Conservation (phyloP, 1,140 invertebrate genomes). For the Idris sp. region DNA sequence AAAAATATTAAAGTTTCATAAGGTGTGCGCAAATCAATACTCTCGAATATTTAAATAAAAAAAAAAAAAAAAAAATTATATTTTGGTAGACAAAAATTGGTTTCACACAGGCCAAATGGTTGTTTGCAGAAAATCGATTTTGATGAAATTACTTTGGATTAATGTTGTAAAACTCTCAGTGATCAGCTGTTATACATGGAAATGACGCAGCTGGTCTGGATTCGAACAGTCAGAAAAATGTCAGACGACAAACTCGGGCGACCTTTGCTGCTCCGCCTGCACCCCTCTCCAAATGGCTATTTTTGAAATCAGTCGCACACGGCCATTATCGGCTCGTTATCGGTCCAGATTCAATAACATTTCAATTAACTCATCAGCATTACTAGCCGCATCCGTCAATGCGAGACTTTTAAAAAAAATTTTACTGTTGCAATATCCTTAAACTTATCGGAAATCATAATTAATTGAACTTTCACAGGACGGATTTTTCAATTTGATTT, state of each 20-base stretch:
- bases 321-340: slow-evolving; percentile 7
- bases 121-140: not conserved
- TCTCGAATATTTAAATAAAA: slow-evolving; percentile 16
- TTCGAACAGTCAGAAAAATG: too few relatives aligned
- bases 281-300: slow-evolving; percentile 4
- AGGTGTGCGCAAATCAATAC: slow-evolving; percentile 4
- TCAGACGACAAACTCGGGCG: too few relatives aligned
- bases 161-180: too few relatives aligned
- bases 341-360: slow-evolving; percentile 10
- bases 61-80: too few relatives aligned
- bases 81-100: too few relatives aligned
- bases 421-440: slow-evolving; percentile 6
- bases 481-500: too few relatives aligned
- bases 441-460: not conserved
- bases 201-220: too few relatives aligned
- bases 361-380: slow-evolving; percentile 23
- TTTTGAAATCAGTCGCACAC: slow-evolving; percentile 29
- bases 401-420: not conserved
- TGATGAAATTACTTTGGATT: too few relatives aligned
- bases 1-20: slow-evolving; percentile 21
- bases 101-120: too few relatives aligned
- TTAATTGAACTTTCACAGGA: too few relatives aligned
- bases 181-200: too few relatives aligned
- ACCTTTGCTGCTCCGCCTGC: slow-evolving; percentile 23
- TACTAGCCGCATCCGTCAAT: not conserved